Conservation (phyloP, 2,797 vertebrate species). For the Enteromius argenteus region DNA sequence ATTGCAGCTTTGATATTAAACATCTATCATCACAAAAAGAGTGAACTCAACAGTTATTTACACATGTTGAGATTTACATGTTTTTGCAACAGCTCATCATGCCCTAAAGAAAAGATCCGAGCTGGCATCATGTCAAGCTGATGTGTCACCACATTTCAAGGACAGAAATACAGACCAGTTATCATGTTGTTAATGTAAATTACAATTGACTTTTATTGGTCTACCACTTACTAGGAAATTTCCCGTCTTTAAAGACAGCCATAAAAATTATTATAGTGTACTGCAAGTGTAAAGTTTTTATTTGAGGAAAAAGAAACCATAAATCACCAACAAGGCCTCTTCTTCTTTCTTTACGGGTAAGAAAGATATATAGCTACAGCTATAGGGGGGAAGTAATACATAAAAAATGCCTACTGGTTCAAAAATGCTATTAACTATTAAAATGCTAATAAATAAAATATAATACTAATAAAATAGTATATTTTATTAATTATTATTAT, state of each 20-base stretch:
- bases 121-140: slow-evolving; percentile 35
- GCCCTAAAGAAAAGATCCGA: background rate
- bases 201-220: slow-evolving; percentile 59
- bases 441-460: background rate
- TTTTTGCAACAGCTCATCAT: background rate
- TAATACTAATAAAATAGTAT: background rate
- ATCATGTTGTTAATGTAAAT: slow-evolving; percentile 56
- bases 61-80: background rate
- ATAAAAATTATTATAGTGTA: slow-evolving; percentile 58
- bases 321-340: slow-evolving; percentile 61
- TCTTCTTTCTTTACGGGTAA: background rate
- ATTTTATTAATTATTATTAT: background rate
- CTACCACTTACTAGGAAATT: slow-evolving; percentile 50
- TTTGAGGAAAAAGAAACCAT: slow-evolving; percentile 56
- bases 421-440: background rate
- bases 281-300: slow-evolving; percentile 51
- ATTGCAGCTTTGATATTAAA: background rate
- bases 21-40: background rate
- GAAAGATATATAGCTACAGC: background rate
- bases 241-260: slow-evolving; percentile 49
- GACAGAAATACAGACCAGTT: slow-evolving; percentile 53
- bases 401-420: background rate
- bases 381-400: background rate
- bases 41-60: background rate
- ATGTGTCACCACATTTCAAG: slow-evolving; percentile 44